Evolutionary conservation across 2,797 vertebrate genomes (phyloP).

Genomic region (Pterois miles): DNA sequence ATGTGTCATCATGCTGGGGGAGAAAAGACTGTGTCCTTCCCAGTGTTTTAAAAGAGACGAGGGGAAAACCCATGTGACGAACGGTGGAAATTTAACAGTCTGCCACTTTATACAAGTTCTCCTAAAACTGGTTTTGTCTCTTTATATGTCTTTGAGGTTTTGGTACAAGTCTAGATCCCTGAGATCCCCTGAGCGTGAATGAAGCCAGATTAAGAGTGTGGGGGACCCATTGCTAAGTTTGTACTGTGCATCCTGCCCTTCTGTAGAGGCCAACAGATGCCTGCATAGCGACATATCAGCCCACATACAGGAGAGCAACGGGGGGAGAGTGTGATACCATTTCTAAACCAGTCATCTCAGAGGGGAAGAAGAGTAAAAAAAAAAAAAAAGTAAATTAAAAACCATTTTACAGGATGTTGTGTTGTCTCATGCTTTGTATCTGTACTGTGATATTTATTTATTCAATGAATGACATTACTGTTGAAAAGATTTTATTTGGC

Average conservation of each 20-base stretch:
- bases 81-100: constrained; percentile 47
- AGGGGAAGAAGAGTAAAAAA: constrained; percentile 62
- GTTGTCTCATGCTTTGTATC: constrained; percentile 53
- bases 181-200: constrained; percentile 27
- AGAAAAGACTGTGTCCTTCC: constrained; percentile 24
- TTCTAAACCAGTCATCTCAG: constrained; percentile 80
- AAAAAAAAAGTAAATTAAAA: constrained; percentile 81
- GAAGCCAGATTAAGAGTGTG: constrained; percentile 17
- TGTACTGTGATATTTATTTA: background rate
- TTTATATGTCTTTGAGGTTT: constrained; percentile 50
- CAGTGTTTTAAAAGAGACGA: constrained; percentile 32
- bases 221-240: constrained; percentile 62
- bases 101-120: constrained; percentile 51
- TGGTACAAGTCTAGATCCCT: constrained; percentile 53
- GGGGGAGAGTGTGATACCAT: constrained; percentile 55
- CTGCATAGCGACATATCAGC: constrained; percentile 79
- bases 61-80: constrained; percentile 10
- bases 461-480: background rate
- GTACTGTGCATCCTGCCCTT: constrained; percentile 66
- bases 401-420: constrained; percentile 83
- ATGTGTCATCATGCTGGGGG: constrained; percentile 46
- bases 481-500: constrained; percentile 65
- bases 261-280: constrained; percentile 65
- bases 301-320: constrained; percentile 59
- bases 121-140: constrained; percentile 53